phyloP scores from a whole-genome alignment of 92 coral and sea anemone genomes.

The Galaxea fascicularis region DNA sequence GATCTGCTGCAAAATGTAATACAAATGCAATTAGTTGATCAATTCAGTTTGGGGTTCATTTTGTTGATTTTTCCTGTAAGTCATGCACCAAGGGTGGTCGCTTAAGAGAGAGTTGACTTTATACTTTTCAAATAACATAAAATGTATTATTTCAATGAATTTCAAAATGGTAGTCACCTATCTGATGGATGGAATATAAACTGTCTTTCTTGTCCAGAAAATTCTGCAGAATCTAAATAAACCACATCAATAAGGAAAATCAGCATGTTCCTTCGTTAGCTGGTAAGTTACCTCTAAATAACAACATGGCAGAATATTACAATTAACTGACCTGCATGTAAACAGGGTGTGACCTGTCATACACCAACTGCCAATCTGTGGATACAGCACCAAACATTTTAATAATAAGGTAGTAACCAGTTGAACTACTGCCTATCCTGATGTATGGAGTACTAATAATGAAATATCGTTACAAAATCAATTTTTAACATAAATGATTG shows the following conservation, averaged over 20 bases:
- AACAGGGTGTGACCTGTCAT: slow-evolving; percentile 49
- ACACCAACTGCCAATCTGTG: slow-evolving; percentile 92
- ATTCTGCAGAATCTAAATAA: slow-evolving; percentile 78
- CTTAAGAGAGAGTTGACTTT: no score
- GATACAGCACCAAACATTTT: slow-evolving; percentile 7
- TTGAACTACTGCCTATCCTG: no score
- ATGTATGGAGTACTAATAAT: no score
- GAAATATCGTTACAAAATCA: no score
- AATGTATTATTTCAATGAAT: neutral
- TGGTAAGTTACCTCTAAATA: neutral
- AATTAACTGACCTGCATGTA: slow-evolving; percentile 80
- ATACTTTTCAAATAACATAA: no score
- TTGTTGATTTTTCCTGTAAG: no score
- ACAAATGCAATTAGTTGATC: no score
- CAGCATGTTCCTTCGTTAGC: neutral
- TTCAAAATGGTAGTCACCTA: slow-evolving; percentile 59
- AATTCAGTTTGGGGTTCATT: no score
- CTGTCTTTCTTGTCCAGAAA: slow-evolving; percentile 96
- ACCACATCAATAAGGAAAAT: neutral
- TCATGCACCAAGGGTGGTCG: no score
- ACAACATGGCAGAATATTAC: neutral
- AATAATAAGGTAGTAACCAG: no score
- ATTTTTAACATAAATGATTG: no score
- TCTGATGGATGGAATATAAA: slow-evolving; percentile 94
- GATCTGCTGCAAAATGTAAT: no score